Evolutionary conservation across 2,113 vertebrate genomes (phyloP).

Genomic region (Ailuropoda melanoleuca): DNA sequence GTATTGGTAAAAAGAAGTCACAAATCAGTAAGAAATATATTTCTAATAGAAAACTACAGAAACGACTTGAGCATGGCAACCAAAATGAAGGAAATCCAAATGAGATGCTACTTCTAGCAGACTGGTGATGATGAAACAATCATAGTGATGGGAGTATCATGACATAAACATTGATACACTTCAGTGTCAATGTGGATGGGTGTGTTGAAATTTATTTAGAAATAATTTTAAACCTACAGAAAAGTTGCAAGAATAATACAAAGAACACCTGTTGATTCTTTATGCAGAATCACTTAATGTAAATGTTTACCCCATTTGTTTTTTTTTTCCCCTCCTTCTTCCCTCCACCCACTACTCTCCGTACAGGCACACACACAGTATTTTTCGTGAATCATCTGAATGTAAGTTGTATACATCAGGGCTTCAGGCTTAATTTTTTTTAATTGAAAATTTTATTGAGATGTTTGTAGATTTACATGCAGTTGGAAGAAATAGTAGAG

Average conservation of each 20-base stretch:
- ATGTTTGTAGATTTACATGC: not conserved
- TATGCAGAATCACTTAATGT: not conserved
- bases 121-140: conserved; percentile 12
- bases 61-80: conserved; percentile 30
- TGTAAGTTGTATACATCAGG: not conserved
- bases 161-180: not conserved
- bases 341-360: not conserved
- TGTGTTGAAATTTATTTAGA: not conserved
- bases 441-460: conserved; percentile 7
- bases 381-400: not conserved
- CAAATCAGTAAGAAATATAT: conserved; percentile 42
- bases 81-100: conserved; percentile 60
- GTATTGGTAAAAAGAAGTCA: conserved; percentile 11
- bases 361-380: not conserved
- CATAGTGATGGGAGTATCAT: not conserved
- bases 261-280: not conserved
- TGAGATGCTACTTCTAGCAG: conserved; percentile 10
- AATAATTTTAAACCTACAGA: conserved; percentile 29
- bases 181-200: not conserved
- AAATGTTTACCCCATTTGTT: not conserved
- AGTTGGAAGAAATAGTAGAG: not conserved
- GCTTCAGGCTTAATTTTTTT: not conserved
- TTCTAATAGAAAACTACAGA: conserved; percentile 21
- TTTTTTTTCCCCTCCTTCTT: not conserved
- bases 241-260: not conserved